Conservation (phyloP, 2,888 invertebrate species). For the Ganaspis brasiliensis region DNA sequence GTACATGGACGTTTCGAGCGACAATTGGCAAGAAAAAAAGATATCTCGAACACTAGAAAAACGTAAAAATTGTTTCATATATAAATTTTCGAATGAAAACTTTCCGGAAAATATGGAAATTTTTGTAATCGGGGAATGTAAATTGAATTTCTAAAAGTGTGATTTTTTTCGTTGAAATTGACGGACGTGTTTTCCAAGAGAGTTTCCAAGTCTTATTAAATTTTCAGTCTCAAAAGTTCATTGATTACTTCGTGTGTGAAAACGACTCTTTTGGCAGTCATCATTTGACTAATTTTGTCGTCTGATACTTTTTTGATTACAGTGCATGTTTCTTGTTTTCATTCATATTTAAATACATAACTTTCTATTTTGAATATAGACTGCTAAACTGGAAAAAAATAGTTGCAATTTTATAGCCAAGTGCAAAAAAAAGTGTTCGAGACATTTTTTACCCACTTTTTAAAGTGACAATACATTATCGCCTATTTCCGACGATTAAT, state of each 20-base stretch:
- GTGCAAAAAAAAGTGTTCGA: constrained; percentile 7
- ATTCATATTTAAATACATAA: neutral
- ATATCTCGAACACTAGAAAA: constrained; percentile 20
- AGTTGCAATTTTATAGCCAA: neutral
- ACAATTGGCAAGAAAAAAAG: constrained; percentile 57
- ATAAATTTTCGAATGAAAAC: too few species aligned
- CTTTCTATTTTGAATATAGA: neutral
- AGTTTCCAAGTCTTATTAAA: constrained; percentile 15
- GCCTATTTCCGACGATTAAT: constrained; percentile 17
- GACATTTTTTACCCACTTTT: constrained; percentile 13
- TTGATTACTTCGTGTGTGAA: neutral
- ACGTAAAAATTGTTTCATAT: neutral
- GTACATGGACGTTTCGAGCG: constrained; percentile 71
- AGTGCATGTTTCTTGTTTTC: neutral
- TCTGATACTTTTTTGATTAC: neutral
- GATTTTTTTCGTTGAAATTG: constrained; percentile 32
- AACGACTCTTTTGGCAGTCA: neutral
- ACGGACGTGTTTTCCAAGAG: constrained; percentile 28
- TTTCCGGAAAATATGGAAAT: too few species aligned
- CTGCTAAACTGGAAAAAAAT: neutral
- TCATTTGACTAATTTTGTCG: neutral
- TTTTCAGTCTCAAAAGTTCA: constrained; percentile 27
- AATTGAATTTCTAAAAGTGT: constrained; percentile 39
- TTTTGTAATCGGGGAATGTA: constrained; percentile 33
- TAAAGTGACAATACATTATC: neutral